phyloP scores from a whole-genome alignment of 2,888 invertebrate genomes.

The Trichogramma dendrolimi region DNA sequence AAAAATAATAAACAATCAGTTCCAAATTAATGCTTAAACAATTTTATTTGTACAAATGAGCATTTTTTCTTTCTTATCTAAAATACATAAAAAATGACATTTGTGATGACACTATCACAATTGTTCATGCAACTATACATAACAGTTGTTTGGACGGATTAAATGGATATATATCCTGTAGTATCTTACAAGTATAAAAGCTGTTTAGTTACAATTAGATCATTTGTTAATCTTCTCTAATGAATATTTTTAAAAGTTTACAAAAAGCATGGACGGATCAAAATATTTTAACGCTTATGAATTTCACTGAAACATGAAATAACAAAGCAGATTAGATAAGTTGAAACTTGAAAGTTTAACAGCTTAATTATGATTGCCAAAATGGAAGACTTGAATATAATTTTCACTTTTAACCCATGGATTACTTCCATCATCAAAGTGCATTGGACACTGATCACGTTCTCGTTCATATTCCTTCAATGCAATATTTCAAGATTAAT shows the following conservation, averaged over 20 bases:
- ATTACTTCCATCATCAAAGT: slow-evolving; percentile 89
- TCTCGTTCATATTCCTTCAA: slow-evolving; percentile 49
- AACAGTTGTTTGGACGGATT: not conserved
- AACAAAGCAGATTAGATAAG: not conserved
- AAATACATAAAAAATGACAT: too few relatives aligned
- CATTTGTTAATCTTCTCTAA: not conserved
- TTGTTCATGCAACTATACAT: too few relatives aligned
- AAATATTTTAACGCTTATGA: not conserved
- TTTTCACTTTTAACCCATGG: slow-evolving; percentile 76
- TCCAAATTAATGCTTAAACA: too few relatives aligned
- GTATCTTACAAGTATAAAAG: not conserved
- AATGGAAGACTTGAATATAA: slow-evolving; percentile 68
- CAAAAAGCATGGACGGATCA: not conserved
- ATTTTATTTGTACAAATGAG: too few relatives aligned
- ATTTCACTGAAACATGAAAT: slow-evolving; percentile 4
- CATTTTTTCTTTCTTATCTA: too few relatives aligned
- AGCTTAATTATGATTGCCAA: slow-evolving; percentile 49
- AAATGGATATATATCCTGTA: slow-evolving; percentile 5
- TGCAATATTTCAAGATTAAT: slow-evolving; percentile 24
- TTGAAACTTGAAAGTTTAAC: slow-evolving; percentile 6
- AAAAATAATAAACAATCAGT: too few relatives aligned
- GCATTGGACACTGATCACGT: slow-evolving; percentile 95
- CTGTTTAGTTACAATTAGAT: slow-evolving; percentile 1
- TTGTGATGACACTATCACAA: too few relatives aligned
- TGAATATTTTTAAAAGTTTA: not conserved